Evolutionary conservation across 2,797 vertebrate genomes (phyloP), one percentile per base, ranked within the genome.

Genomic region (Phalanger gymnotis): DNA sequence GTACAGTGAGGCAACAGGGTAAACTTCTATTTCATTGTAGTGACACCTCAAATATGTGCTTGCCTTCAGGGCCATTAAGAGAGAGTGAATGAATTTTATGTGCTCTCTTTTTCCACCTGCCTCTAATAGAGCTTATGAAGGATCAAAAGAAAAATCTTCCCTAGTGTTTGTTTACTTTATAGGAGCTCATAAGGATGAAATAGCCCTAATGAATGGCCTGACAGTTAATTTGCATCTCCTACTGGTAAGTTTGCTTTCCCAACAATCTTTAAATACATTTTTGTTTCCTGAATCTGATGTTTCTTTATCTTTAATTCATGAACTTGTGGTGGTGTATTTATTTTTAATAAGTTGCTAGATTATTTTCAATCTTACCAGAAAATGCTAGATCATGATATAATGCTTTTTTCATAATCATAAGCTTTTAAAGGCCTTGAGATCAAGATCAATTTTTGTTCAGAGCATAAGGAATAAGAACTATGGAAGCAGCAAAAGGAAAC

Each of bases 141-240:
- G 90, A 81, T 53, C 94, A 97, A 97, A 47, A 96, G 90, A 97
- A 96, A 66, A 40, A 2, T 22, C 40, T 91, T 97, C 97, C 96
- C 31, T 94, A 95, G 91, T 92, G 93, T 95, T 54, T 96, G 92
- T 95, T 97, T 97, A 91, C 97, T 96, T 98, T 98, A 51, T 98
- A 99, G 99, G 99, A 91, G 99, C 99, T 53, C 99, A 98, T 97
- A 94, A 96, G 19, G 99, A 99, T 66, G 99, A 99, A 98, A 99
- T 99, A 96, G 99, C 99, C 0, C 97, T 99, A 98, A 99, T 99
- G 99, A 99, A 99, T 4, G 99, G 99, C 30, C 98, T 99, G 97
- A 99, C 99, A 0, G 99, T 99, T 90, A 99, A 99, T 98, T 98
- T 99, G 95, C 99, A 99, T 98, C 99, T 99, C 91, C 98, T 99